Conservation (phyloP, 2,888 invertebrate species). For the Acrobeloides nanus region DNA sequence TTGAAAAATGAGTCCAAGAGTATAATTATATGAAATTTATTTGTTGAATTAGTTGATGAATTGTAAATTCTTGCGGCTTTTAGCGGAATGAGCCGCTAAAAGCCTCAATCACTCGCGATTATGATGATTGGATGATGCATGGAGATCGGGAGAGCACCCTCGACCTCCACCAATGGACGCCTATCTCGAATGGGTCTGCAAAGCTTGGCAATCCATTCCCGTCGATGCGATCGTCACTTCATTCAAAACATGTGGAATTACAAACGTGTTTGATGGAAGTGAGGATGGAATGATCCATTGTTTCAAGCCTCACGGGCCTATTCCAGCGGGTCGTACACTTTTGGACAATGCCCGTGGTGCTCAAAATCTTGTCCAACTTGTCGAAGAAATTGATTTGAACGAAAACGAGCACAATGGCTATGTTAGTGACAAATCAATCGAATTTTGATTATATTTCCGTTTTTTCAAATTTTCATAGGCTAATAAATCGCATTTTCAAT, state of each 20-base stretch:
- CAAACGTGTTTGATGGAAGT: constrained; percentile 6
- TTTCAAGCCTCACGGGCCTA: constrained; percentile 11
- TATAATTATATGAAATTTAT: too few species aligned
- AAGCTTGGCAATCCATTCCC: background rate
- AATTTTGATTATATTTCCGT: too few species aligned
- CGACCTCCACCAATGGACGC: background rate
- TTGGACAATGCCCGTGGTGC: constrained; percentile 3
- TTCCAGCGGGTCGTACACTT: constrained; percentile 4
- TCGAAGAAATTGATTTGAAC: background rate
- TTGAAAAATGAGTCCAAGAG: too few species aligned
- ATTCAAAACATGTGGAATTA: constrained; percentile 5
- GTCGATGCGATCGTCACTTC: background rate
- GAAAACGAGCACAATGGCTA: too few species aligned
- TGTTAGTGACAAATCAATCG: too few species aligned
- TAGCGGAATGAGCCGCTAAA: background rate
- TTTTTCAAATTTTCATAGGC: too few species aligned
- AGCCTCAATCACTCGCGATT: background rate
- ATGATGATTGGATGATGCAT: constrained; percentile 3
- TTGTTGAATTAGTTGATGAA: too few species aligned
- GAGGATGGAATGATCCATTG: constrained; percentile 14
- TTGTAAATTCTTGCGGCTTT: background rate
- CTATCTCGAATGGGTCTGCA: background rate
- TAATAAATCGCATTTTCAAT: too few species aligned
- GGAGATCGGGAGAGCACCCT: background rate
- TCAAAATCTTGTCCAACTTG: background rate